Conservation (phyloP, 2,797 vertebrate genomes). For the Periparus ater region DNA sequence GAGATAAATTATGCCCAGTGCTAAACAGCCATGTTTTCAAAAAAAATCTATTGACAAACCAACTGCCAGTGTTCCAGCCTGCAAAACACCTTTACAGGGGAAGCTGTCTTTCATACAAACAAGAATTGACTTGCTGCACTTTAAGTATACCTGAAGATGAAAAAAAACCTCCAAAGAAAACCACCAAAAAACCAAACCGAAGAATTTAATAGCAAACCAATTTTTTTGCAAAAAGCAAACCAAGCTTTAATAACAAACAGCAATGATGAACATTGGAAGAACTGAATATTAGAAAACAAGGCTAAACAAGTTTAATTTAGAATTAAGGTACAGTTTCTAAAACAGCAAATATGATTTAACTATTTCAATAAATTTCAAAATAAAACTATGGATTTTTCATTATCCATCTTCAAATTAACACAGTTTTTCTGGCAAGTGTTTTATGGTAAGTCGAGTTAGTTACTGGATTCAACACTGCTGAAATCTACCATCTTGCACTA, state of each 20-base stretch:
- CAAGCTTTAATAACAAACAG: not conserved
- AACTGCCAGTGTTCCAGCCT: not conserved
- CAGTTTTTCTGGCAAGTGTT: not conserved
- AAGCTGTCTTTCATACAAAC: not conserved
- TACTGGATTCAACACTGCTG: not conserved
- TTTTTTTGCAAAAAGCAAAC: too few relatives aligned
- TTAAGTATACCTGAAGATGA: not conserved
- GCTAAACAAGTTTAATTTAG: not conserved
- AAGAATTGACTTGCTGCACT: not conserved
- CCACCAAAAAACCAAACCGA: not conserved
- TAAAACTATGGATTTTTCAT: not conserved
- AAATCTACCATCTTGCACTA: not conserved
- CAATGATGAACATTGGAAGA: not conserved
- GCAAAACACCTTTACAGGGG: not conserved
- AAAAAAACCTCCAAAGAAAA: not conserved
- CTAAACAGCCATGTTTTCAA: not conserved
- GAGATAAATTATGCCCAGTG: not conserved
- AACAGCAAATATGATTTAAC: not conserved
- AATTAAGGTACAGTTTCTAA: not conserved
- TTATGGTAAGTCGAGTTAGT: not conserved
- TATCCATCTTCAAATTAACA: not conserved
- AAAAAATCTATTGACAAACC: not conserved
- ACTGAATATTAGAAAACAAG: not conserved
- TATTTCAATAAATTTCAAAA: not conserved
- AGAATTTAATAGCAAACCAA: not conserved